These are phyloP conservation scores for Lasioglossum morio DNA, from an alignment of 2,888 invertebrate genomes.

Conservation along the genomic window DNA sequence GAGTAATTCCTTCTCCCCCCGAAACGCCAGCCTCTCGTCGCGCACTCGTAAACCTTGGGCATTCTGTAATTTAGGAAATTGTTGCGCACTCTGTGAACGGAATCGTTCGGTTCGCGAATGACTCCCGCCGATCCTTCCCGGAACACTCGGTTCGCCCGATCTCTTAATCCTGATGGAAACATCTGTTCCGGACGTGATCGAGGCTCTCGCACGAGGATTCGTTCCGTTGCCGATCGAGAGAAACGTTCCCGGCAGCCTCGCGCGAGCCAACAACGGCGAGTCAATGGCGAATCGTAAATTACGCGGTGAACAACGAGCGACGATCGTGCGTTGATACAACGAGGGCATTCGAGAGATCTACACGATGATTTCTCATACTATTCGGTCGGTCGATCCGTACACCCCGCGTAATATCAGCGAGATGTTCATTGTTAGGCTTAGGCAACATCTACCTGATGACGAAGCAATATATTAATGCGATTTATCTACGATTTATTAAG, in stretches of 20 bases:
- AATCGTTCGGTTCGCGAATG: slow-evolving; percentile 65
- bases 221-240: background rate
- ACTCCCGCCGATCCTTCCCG: slow-evolving; percentile 35
- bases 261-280: slow-evolving; percentile 27
- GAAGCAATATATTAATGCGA: slow-evolving; percentile 82
- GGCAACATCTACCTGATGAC: slow-evolving; percentile 82
- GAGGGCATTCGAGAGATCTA: slow-evolving; percentile 7
- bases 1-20: slow-evolving; percentile 29
- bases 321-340: slow-evolving; percentile 34
- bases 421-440: slow-evolving; percentile 76
- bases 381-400: slow-evolving; percentile 21
- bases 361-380: background rate
- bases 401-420: slow-evolving; percentile 44
- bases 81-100: slow-evolving; percentile 71
- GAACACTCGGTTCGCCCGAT: background rate
- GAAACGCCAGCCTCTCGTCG: slow-evolving; percentile 66
- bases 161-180: background rate
- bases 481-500: slow-evolving; percentile 74
- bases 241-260: background rate
- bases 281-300: slow-evolving; percentile 44
- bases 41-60: slow-evolving; percentile 76
- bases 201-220: background rate
- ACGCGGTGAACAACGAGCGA: slow-evolving; percentile 37
- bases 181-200: slow-evolving; percentile 1
- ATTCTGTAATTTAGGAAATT: slow-evolving; percentile 80